A percentile compares a stretch with the other conserved stretches of the same genome.
These are phyloP conservation scores for Euzetes globulus DNA, from an alignment of 2,888 invertebrate genomes.

Conservation along the genomic window DNA sequence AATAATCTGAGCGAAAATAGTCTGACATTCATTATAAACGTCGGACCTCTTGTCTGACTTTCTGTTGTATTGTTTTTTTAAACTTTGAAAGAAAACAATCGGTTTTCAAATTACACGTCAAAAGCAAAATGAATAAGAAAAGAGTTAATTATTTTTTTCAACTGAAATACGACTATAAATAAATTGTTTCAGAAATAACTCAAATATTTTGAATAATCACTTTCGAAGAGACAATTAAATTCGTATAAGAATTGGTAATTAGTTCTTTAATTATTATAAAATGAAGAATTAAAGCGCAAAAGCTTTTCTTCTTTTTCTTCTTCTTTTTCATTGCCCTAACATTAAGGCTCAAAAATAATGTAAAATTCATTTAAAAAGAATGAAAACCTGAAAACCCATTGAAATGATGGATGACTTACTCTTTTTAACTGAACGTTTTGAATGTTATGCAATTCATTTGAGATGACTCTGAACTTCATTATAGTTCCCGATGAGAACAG, in stretches of 20 bases:
- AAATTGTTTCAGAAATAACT: neutral
- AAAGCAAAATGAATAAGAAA: neutral
- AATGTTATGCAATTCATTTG: conserved; percentile 94
- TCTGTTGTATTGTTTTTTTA: too few species aligned
- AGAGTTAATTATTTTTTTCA: neutral
- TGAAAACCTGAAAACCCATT: neutral
- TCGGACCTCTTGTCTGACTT: too few species aligned
- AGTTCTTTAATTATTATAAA: neutral
- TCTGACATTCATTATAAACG: too few species aligned
- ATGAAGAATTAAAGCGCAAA: neutral
- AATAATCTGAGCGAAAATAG: too few species aligned
- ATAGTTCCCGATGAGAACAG: conserved; percentile 93
- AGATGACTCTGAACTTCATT: conserved; percentile 95
- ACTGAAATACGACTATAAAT: neutral
- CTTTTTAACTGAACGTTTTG: conserved; percentile 90
- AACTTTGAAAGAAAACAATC: neutral
- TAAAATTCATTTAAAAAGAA: neutral
- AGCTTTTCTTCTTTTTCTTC: neutral
- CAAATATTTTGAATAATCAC: conserved; percentile 8
- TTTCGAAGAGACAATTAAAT: conserved; percentile 4
- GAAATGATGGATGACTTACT: conserved; percentile 53
- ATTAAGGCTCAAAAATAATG: neutral
- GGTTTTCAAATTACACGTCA: neutral
- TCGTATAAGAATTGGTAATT: neutral
- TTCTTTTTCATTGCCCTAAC: neutral